These are phyloP conservation scores for Caenorhabditis remanei DNA, from an alignment of 1,140 invertebrate species.

Conservation along the genomic window DNA sequence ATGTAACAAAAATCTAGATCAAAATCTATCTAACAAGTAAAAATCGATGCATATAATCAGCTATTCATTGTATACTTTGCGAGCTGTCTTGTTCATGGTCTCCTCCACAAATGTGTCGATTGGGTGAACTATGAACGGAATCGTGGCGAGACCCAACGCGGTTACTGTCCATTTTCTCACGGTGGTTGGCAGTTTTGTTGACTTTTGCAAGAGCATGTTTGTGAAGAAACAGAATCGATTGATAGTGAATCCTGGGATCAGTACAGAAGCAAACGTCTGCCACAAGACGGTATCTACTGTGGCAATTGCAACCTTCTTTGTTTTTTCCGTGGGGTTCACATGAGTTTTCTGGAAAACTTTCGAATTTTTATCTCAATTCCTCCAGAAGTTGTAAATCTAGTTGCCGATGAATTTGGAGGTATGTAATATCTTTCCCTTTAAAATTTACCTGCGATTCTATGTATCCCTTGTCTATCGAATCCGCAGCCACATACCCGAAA, in stretches of 20 bases:
- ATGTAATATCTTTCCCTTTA: neutral
- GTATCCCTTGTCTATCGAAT: slow-evolving; percentile 86
- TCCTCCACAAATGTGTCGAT: slow-evolving; percentile 88
- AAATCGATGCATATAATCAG: neutral
- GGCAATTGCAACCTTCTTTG: slow-evolving; percentile 78
- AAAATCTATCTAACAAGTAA: neutral
- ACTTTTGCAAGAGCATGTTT: slow-evolving; percentile 80
- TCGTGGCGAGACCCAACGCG: slow-evolving; percentile 86
- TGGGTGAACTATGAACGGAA: slow-evolving; percentile 92
- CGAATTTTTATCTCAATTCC: neutral
- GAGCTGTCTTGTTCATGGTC: slow-evolving; percentile 84
- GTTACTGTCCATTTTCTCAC: slow-evolving; percentile 84
- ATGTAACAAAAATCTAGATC: too few species aligned
- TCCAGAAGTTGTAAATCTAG: neutral
- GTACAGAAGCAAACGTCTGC: slow-evolving; percentile 92
- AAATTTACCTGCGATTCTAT: slow-evolving; percentile 82
- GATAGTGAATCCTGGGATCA: slow-evolving; percentile 91
- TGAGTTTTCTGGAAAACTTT: slow-evolving; percentile 72
- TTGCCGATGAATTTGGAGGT: too few species aligned
- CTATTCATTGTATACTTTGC: slow-evolving; percentile 67
- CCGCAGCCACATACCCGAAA: slow-evolving; percentile 88
- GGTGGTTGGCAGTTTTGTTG: slow-evolving; percentile 79
- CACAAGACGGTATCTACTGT: slow-evolving; percentile 88
- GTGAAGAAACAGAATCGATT: slow-evolving; percentile 85
- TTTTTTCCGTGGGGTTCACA: slow-evolving; percentile 65